Evolutionary conservation across 2,888 invertebrate species (phyloP), one percentile per base, ranked within the genome.

Genomic region (Apodemia mormo): DNA sequence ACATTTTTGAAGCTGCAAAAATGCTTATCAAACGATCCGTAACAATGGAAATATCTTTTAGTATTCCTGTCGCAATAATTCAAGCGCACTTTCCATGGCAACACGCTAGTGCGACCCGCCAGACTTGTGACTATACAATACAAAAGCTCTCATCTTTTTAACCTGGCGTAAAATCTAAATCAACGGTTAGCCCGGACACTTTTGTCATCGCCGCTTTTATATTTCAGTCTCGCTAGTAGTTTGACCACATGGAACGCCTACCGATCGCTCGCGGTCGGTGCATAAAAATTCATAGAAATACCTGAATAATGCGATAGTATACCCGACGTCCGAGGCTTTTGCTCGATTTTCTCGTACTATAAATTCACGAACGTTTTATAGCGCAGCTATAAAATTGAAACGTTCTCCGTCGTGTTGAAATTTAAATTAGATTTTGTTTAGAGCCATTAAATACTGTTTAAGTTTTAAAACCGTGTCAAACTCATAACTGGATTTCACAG

Each of bases 111-210:
- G 85, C 76, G 78, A 84, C 79, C 84, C 81, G 80, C 84, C 87
- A 85, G 89, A 86, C 84, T 85, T 87, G 85, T 82, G 84, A 52
- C 52, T 85, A 82, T 82, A 82, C 82, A 82, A 83, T 82, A 90
- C 88, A 92, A 90, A 88, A 81, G 87, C 81, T 79, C 79, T 88
- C 82, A 79, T 84, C 89, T 89, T 89, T 91, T 90, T 86, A 81
- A 77, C 77, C 84, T 84, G 81, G 85, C 87, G 82, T 84, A 82
- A 86, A 91, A 89, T 87, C 87, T 86, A 89, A 92, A 92, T 92
- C 92, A 92, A 92, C 92, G 92, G 92, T 90, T 85, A 89, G 88
- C 82, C 79, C 85, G 81, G 83, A 85, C 87, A 90, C 90, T 91
- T 92, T 90, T 92, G 88, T 90, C 89, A 89, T 89, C 86, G 87